phyloP scores from a whole-genome alignment of 37 sponge, comb jelly and placozoan genomes.

The Dysidea cf. avara region DNA sequence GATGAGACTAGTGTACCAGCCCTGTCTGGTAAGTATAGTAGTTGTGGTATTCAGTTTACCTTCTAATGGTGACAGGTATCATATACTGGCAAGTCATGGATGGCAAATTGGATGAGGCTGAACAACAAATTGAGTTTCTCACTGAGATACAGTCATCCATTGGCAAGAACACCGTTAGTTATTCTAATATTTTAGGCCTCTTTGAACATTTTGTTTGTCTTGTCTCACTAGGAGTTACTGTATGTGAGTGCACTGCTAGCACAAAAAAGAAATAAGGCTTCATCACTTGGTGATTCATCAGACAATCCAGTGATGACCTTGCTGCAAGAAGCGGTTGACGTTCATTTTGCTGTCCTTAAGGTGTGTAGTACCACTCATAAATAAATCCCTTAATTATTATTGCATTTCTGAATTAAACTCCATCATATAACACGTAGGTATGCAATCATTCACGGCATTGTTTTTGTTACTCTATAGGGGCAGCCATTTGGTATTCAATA shows the following conservation, averaged over 20 bases:
- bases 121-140: slow-evolving; percentile 94
- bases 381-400: neutral
- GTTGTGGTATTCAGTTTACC: too few relatives aligned
- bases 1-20: slow-evolving; percentile 86
- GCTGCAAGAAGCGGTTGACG: slow-evolving; percentile 48
- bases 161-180: slow-evolving; percentile 36
- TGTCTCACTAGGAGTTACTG: slow-evolving; percentile 23
- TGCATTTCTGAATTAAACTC: too few relatives aligned
- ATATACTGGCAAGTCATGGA: slow-evolving; percentile 81
- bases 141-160: slow-evolving; percentile 70
- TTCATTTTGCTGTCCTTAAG: slow-evolving; percentile 53
- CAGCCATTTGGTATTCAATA: slow-evolving; percentile 69
- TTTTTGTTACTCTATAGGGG: slow-evolving; percentile 32
- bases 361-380: slow-evolving; percentile 16
- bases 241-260: slow-evolving; percentile 65
- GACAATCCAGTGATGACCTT: slow-evolving; percentile 22
- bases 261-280: slow-evolving; percentile 22
- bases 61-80: slow-evolving; percentile 47
- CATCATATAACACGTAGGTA: too few relatives aligned
- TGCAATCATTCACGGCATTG: too few relatives aligned
- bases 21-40: slow-evolving; percentile 38
- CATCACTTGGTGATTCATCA: neutral
- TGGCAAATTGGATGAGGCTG: slow-evolving; percentile 77
- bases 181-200: too few relatives aligned
- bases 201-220: too few relatives aligned